A percentile compares a stretch with the other conserved stretches of the same genome.
phyloP scores from a whole-genome alignment of 2,888 invertebrate species.

The Trichacis sp. region DNA sequence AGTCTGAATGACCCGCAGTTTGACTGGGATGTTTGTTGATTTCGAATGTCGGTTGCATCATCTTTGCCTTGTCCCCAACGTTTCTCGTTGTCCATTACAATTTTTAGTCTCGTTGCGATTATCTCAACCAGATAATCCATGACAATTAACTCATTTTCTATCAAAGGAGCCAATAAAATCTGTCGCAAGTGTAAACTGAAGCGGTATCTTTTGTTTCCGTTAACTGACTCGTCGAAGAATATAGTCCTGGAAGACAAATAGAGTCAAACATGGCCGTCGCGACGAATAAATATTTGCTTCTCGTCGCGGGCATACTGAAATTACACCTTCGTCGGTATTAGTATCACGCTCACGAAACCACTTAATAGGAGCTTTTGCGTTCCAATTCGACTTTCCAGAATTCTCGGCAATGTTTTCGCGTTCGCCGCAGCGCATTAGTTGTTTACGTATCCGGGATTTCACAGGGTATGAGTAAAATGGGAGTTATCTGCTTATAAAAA shows the following conservation, averaged over 20 bases:
- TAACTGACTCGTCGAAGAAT: conserved; percentile 1
- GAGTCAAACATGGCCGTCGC: background rate
- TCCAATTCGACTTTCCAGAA: conserved; percentile 26
- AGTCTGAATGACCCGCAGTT: no score
- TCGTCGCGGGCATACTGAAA: conserved; percentile 45
- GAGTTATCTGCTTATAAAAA: no score
- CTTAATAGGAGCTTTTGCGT: conserved; percentile 37
- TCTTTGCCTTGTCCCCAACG: no score
- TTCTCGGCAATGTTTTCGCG: conserved; percentile 38
- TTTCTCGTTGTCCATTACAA: background rate
- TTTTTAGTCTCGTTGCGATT: conserved; percentile 3
- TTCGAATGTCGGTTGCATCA: conserved; percentile 26
- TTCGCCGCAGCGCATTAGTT: conserved; percentile 25
- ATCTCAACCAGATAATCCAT: conserved; percentile 24
- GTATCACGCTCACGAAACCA: conserved; percentile 42
- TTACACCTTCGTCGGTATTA: conserved; percentile 23
- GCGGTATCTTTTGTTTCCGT: background rate
- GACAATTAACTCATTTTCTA: background rate
- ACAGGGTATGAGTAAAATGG: background rate
- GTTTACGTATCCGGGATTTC: conserved; percentile 5
- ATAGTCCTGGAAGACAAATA: background rate
- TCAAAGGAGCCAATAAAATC: background rate
- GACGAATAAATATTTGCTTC: conserved; percentile 28
- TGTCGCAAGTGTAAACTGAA: background rate
- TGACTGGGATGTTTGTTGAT: background rate